These are phyloP conservation scores for Pegoplata infirma DNA, from an alignment of 2,888 invertebrate genomes.

Conservation along the genomic window DNA sequence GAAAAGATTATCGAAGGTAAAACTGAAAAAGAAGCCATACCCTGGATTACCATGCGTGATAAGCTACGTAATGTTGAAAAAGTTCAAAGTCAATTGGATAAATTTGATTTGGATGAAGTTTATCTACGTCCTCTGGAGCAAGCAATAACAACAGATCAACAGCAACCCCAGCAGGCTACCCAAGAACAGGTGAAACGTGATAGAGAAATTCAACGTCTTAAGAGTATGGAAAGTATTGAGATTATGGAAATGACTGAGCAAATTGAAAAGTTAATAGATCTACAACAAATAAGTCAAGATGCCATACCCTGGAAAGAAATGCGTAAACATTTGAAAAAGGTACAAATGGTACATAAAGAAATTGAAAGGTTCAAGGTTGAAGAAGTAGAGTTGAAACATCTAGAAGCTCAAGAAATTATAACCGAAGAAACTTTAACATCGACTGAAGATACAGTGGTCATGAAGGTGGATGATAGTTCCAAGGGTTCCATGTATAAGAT, in stretches of 20 bases:
- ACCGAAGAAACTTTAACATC: slow-evolving; percentile 80
- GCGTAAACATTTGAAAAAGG: slow-evolving; percentile 76
- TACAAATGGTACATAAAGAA: slow-evolving; percentile 77
- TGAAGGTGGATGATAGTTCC: slow-evolving; percentile 78
- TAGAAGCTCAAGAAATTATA: slow-evolving; percentile 69
- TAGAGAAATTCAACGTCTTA: slow-evolving; percentile 75
- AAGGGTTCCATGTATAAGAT: slow-evolving; percentile 73
- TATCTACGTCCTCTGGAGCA: slow-evolving; percentile 76
- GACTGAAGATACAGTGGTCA: slow-evolving; percentile 81
- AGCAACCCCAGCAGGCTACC: slow-evolving; percentile 66
- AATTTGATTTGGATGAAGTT: slow-evolving; percentile 78
- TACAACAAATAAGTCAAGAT: slow-evolving; percentile 72
- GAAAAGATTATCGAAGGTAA: slow-evolving; percentile 76
- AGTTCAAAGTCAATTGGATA: slow-evolving; percentile 76
- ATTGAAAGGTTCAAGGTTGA: slow-evolving; percentile 78
- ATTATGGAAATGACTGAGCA: slow-evolving; percentile 77
- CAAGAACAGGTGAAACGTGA: slow-evolving; percentile 78
- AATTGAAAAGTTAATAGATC: slow-evolving; percentile 75
- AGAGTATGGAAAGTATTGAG: slow-evolving; percentile 76
- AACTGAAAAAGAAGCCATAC: slow-evolving; percentile 75
- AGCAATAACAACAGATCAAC: slow-evolving; percentile 68
- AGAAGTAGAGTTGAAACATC: slow-evolving; percentile 77
- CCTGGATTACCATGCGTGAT: slow-evolving; percentile 77
- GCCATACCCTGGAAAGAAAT: slow-evolving; percentile 77
- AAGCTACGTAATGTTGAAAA: slow-evolving; percentile 76